Percentiles rank a stretch among this genome's conserved stretches.
Conservation (phyloP, 2,888 invertebrate genomes). For the Galeruca laticollis region DNA sequence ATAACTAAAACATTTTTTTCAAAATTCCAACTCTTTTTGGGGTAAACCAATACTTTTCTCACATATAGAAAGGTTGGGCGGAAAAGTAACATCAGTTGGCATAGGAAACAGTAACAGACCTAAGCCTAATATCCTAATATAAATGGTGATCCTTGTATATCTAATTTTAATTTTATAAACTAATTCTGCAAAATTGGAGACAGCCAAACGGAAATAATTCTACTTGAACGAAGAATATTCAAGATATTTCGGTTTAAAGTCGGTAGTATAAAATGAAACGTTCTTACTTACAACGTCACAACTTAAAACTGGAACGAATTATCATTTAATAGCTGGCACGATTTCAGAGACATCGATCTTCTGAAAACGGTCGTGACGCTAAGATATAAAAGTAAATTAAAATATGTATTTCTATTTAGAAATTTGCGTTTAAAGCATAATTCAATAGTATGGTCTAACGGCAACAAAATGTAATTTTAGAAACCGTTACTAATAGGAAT, state of each 20-base stretch:
- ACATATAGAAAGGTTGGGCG: no score
- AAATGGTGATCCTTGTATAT: no score
- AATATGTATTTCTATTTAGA: background rate
- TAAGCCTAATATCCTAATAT: no score
- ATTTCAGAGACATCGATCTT: background rate
- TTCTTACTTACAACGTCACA: background rate
- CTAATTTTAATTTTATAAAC: no score
- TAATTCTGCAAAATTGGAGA: no score
- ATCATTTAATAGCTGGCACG: constrained; percentile 2
- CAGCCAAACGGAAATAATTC: no score
- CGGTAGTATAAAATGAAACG: background rate
- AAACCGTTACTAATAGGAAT: constrained; percentile 1
- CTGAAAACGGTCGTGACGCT: background rate
- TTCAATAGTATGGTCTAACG: background rate
- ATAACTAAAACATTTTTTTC: no score
- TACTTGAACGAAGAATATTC: no score
- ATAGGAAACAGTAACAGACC: no score
- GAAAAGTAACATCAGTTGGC: no score
- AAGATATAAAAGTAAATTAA: background rate
- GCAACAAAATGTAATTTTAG: background rate
- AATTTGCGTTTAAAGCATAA: background rate
- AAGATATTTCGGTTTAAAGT: background rate
- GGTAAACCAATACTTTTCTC: no score
- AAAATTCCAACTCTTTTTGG: no score
- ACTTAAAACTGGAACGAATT: constrained; percentile 2